phyloP scores from a whole-genome alignment of 2,888 invertebrate species.

The Sisyra terminalis region DNA sequence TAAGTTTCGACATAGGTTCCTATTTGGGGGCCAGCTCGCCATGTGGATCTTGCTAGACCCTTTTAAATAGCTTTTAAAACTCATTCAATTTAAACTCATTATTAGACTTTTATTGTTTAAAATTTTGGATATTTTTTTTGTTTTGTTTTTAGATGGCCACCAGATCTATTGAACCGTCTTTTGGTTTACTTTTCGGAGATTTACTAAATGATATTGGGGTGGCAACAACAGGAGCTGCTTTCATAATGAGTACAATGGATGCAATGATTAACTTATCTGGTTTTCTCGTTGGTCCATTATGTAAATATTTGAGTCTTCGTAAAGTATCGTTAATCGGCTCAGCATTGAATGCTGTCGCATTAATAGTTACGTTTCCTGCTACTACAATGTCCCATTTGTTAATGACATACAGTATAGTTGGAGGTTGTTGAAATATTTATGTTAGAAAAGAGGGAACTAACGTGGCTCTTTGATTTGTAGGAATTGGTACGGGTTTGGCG shows the following conservation, averaged over 20 bases:
- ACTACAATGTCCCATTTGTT: slow-evolving; percentile 54
- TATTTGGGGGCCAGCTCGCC: too few relatives aligned
- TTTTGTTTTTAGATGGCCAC: slow-evolving; percentile 49
- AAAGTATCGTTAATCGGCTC: slow-evolving; percentile 54
- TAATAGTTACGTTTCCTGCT: slow-evolving; percentile 50
- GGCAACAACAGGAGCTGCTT: slow-evolving; percentile 55
- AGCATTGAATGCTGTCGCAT: slow-evolving; percentile 44
- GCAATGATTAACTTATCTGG: slow-evolving; percentile 66
- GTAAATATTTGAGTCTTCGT: slow-evolving; percentile 56
- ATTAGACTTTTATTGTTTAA: not conserved
- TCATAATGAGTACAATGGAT: slow-evolving; percentile 60
- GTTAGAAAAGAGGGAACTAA: not conserved
- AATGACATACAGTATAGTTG: slow-evolving; percentile 56
- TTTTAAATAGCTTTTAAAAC: too few relatives aligned
- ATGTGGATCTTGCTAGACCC: too few relatives aligned
- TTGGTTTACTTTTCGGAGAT: slow-evolving; percentile 64
- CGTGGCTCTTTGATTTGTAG: slow-evolving; percentile 26
- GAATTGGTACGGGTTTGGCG: slow-evolving; percentile 60
- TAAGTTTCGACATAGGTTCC: too few relatives aligned
- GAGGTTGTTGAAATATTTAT: slow-evolving; percentile 34
- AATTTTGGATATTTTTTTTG: not conserved
- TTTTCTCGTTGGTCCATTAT: slow-evolving; percentile 57
- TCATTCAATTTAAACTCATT: too few relatives aligned
- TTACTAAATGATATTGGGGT: slow-evolving; percentile 49
- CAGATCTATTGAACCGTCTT: slow-evolving; percentile 64